phyloP scores from a whole-genome alignment of 2,113 vertebrate genomes.

The Chionis minor region DNA sequence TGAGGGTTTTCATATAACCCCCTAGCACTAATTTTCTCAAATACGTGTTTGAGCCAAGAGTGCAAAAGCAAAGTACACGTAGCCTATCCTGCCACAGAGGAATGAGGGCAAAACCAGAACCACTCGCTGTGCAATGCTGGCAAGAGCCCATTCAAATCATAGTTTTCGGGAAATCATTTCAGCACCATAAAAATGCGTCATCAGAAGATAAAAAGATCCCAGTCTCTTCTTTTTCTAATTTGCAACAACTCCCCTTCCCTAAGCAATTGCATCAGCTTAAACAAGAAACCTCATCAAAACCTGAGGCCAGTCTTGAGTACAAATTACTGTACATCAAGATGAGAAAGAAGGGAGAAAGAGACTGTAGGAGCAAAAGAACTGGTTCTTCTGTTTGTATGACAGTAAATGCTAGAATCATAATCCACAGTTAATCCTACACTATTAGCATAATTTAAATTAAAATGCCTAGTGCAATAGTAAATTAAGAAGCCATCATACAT shows the following conservation, averaged over 20 bases:
- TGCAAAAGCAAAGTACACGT: not conserved
- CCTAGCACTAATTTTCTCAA: not conserved
- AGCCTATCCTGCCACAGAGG: not conserved
- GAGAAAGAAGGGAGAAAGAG: constrained; percentile 10
- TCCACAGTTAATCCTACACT: constrained; percentile 40
- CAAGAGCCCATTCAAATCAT: not conserved
- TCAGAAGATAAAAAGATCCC: not conserved
- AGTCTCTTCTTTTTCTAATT: not conserved
- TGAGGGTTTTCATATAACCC: not conserved
- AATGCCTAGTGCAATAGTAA: constrained; percentile 42
- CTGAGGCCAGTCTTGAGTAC: not conserved
- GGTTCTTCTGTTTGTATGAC: not conserved
- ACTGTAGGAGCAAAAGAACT: not conserved
- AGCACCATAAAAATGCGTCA: not conserved
- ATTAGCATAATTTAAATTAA: constrained; percentile 64
- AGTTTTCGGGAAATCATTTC: not conserved
- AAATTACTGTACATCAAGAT: not conserved
- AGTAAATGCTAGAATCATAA: constrained; percentile 50
- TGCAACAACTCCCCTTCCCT: not conserved
- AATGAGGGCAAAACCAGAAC: not conserved
- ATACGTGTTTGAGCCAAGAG: not conserved
- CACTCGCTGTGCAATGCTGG: not conserved
- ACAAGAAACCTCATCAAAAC: constrained; percentile 31
- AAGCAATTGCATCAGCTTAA: constrained; percentile 7
- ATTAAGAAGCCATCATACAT: constrained; percentile 35